A percentile compares a stretch with the other conserved stretches of the same genome.
These are phyloP conservation scores for Lepus timidus DNA, from an alignment of 2,113 vertebrate species.

Conservation along the genomic window DNA sequence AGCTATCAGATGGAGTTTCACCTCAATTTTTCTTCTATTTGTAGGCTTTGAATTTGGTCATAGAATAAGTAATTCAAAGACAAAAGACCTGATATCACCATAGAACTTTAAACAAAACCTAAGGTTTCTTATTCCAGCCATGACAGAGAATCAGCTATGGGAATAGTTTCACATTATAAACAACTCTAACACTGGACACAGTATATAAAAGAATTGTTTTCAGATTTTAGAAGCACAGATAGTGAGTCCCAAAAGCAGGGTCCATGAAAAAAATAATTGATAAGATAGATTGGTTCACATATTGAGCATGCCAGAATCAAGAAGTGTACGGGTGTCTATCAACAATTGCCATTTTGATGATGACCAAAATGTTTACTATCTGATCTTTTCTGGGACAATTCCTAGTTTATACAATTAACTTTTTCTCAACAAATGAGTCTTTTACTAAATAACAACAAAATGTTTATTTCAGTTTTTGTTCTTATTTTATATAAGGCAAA, in stretches of 20 bases:
- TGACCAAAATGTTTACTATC: background rate
- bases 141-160: background rate
- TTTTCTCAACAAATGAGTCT: background rate
- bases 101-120: background rate
- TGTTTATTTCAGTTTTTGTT: background rate
- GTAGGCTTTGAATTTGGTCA: slow-evolving; percentile 20
- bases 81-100: background rate
- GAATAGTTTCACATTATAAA: background rate
- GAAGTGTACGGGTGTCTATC: background rate
- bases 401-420: background rate
- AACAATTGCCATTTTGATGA: background rate
- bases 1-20: accelerated
- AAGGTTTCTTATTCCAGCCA: background rate
- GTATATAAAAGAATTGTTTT: background rate
- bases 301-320: background rate
- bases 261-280: background rate
- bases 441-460: background rate
- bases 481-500: background rate
- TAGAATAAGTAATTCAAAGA: background rate
- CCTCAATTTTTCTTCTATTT: background rate
- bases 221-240: no score
- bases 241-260: background rate
- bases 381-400: background rate
- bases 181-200: background rate
- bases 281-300: background rate